These are phyloP conservation scores for Chrysotoxum bicinctum DNA, from an alignment of 2,888 invertebrate species.

Conservation along the genomic window DNA sequence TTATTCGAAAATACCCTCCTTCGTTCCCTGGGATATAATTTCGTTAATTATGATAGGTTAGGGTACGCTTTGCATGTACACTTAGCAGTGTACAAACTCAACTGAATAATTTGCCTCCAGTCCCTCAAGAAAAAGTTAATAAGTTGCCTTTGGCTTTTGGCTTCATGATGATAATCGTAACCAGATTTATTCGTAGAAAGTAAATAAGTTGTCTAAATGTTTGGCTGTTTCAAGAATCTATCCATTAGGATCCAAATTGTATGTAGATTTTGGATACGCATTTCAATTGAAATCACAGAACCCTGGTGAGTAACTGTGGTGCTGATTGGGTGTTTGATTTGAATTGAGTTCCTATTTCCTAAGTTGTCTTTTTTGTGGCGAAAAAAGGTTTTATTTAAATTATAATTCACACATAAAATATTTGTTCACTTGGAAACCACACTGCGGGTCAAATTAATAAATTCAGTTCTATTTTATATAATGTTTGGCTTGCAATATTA, in stretches of 20 bases:
- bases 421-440: not conserved
- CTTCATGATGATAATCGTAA: not conserved
- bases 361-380: slow-evolving; percentile 8
- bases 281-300: slow-evolving; percentile 25
- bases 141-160: not conserved
- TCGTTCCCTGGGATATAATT: not conserved
- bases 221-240: slow-evolving; percentile 13
- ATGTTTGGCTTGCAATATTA: no score
- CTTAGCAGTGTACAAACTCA: not conserved
- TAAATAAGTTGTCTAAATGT: not conserved
- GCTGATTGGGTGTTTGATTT: slow-evolving; percentile 20
- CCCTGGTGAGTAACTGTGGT: not conserved
- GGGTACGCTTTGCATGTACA: not conserved
- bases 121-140: not conserved
- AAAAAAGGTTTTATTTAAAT: slow-evolving; percentile 21
- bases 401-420: not conserved
- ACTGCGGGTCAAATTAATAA: not conserved
- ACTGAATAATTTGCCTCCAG: not conserved
- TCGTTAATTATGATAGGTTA: not conserved
- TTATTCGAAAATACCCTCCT: not conserved
- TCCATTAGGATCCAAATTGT: not conserved
- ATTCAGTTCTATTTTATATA: not conserved
- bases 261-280: not conserved
- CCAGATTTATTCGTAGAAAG: not conserved
- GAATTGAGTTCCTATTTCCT: slow-evolving; percentile 1